phyloP scores from a whole-genome alignment of 2,888 invertebrate species.

The Scaptomyza flava region DNA sequence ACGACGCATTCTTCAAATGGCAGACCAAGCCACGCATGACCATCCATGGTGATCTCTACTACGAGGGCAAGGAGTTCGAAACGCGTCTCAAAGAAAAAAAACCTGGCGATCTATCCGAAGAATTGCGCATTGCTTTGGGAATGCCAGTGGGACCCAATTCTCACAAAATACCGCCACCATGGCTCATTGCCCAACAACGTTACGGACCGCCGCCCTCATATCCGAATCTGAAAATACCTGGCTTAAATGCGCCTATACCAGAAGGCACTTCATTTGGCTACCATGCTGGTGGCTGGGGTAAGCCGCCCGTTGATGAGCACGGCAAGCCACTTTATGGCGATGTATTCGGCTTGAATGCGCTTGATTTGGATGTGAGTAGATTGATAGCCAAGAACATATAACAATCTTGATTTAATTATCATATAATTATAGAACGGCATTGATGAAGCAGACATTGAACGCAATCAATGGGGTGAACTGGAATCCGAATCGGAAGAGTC shows the following conservation, averaged over 20 bases:
- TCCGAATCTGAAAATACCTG: slow-evolving; percentile 98
- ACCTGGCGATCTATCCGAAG: slow-evolving; percentile 98
- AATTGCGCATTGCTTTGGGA: slow-evolving; percentile 97
- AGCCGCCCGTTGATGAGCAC: slow-evolving; percentile 99
- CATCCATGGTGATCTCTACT: slow-evolving; percentile 99
- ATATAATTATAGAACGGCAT: slow-evolving; percentile 85
- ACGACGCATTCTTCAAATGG: slow-evolving; percentile 99
- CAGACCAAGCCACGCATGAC: slow-evolving; percentile 99
- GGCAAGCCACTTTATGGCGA: slow-evolving; percentile 99
- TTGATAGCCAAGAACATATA: not conserved
- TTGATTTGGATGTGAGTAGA: slow-evolving; percentile 88
- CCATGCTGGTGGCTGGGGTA: slow-evolving; percentile 99
- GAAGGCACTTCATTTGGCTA: slow-evolving; percentile 99
- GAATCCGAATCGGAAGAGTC: slow-evolving; percentile 91
- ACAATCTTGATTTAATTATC: not conserved
- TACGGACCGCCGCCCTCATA: slow-evolving; percentile 99
- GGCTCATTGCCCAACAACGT: slow-evolving; percentile 89
- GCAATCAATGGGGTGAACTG: slow-evolving; percentile 98
- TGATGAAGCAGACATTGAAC: slow-evolving; percentile 95
- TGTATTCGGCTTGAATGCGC: slow-evolving; percentile 95
- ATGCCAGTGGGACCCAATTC: slow-evolving; percentile 99
- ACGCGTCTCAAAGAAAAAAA: slow-evolving; percentile 99
- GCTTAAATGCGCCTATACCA: slow-evolving; percentile 98
- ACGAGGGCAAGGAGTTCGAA: slow-evolving; percentile 99
- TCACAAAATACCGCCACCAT: slow-evolving; percentile 95